Evolutionary conservation across 2,113 vertebrate species (phyloP).

Genomic region (Antechinus stuartii): DNA sequence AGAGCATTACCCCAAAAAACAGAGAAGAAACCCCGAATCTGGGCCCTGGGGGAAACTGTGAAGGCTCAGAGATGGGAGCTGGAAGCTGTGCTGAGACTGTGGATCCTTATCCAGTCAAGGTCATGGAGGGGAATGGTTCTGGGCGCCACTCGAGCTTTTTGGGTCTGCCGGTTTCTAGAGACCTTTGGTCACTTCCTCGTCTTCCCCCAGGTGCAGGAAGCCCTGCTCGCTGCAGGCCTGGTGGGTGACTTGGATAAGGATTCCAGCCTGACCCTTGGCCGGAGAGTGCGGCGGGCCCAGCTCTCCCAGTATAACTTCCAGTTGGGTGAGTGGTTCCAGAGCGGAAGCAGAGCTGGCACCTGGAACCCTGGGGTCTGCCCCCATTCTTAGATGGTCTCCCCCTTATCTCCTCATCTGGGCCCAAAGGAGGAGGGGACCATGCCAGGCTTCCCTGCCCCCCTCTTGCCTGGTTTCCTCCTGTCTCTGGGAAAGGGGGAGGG

Average conservation of each 20-base stretch:
- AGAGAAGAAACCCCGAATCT: neutral
- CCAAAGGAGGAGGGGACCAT: neutral
- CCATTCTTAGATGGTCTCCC: neutral
- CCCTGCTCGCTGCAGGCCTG: constrained; percentile 86
- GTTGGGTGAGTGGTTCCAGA: constrained; percentile 85
- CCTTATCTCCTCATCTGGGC: neutral
- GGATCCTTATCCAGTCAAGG: neutral
- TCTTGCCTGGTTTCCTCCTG: neutral
- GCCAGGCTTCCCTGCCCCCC: neutral
- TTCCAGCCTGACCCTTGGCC: constrained; percentile 87
- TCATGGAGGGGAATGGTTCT: neutral
- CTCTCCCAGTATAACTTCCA: constrained; percentile 94
- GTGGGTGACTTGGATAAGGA: constrained; percentile 86
- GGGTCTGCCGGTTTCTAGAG: neutral
- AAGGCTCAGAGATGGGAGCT: neutral
- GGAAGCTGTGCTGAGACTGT: neutral
- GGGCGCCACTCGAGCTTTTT: fast-evolving
- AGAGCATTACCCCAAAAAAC: neutral
- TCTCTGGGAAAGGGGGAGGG: constrained; percentile 32
- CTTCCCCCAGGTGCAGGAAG: constrained; percentile 84
- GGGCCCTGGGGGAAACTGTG: neutral
- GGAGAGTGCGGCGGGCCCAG: constrained; percentile 92
- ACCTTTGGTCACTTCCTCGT: neutral
- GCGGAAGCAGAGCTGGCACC: neutral
- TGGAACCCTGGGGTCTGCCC: neutral